Base-by-base conservation (phyloP, 1,140 invertebrate genomes). In the Drosophila seguyi region DNA sequence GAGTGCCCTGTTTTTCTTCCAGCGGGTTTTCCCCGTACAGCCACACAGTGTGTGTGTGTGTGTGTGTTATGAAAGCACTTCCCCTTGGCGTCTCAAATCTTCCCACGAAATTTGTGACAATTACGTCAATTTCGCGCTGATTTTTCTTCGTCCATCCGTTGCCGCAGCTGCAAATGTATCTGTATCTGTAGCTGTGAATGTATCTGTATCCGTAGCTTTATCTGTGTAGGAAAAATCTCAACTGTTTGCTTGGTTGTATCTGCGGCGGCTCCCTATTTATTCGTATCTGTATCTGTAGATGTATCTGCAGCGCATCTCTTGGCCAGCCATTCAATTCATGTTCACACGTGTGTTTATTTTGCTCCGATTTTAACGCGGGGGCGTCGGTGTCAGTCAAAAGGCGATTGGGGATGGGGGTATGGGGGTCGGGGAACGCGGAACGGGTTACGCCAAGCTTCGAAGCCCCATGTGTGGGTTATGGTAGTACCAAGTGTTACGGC, bases 281-380 rank as follows among this genome's bases (percentile, higher is more conserved):
- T 55, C 52, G 52, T 36, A 34, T 60, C 6, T 71, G n/a, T 67
- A 39, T 47, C 16, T 71, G 42, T 34, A 75, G 60, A 48, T 78
- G 63, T 81, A 65, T 88, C 61, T 86, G 83, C 66, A 76, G 71
- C 72, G 38, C 84, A 87, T 88, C 84, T 88, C 74, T 77, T 84
- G 84, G 72, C 67, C 77, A 77, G 73, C 68, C 65, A 80, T 78
- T 83, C 80, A 76, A 80, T 88, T 87, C 76, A 65, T 84, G 65
- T 88, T 87, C 84, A 77, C 84, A 87, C 84, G 85, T 87, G 85
- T 87, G 84, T 88, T 87, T 87, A 88, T 84, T 80, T 88, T 71
- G 80, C 53, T 55, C 48, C 67, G 56, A 52, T 68, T 69, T 77
- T 27, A 50, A 25, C 25, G 84, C 34, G 76, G 72, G 75, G 83